These are phyloP conservation scores for Dugesia japonica DNA, from an alignment of 2,888 invertebrate genomes.

Conservation along the genomic window DNA sequence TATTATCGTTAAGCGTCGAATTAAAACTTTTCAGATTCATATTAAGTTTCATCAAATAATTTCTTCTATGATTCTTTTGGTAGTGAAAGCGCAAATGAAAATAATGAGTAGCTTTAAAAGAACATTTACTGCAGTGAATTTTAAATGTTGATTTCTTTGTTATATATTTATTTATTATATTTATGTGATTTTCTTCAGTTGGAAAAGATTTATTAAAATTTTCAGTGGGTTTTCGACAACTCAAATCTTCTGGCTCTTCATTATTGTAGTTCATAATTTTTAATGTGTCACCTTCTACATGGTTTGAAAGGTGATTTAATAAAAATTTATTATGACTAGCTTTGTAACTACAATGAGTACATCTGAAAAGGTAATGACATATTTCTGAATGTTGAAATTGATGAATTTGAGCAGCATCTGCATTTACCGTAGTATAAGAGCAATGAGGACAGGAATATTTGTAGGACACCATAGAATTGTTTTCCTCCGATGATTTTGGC, in stretches of 20 bases:
- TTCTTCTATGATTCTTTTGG: neutral
- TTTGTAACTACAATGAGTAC: conserved; percentile 21
- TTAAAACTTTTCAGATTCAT: neutral
- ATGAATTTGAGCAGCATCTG: neutral
- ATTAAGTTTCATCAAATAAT: neutral
- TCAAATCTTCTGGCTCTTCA: neutral
- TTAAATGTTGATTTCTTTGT: neutral
- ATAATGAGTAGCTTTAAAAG: neutral
- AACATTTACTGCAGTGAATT: neutral
- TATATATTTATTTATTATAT: neutral
- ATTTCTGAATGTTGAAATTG: neutral
- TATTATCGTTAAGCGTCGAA: neutral
- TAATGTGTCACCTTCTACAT: neutral
- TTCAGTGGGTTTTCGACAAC: neutral
- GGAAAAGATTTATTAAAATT: neutral
- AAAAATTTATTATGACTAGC: neutral
- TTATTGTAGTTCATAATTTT: neutral
- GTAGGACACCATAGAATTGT: neutral
- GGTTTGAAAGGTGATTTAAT: neutral
- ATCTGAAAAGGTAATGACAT: neutral
- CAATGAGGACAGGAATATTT: neutral
- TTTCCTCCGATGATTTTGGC: neutral
- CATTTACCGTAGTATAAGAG: neutral
- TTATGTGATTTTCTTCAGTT: neutral
- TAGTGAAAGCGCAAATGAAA: neutral